Percentiles rank a stretch among this genome's conserved stretches.
phyloP scores from a whole-genome alignment of 2,797 vertebrate species.

The Falco naumanni region DNA sequence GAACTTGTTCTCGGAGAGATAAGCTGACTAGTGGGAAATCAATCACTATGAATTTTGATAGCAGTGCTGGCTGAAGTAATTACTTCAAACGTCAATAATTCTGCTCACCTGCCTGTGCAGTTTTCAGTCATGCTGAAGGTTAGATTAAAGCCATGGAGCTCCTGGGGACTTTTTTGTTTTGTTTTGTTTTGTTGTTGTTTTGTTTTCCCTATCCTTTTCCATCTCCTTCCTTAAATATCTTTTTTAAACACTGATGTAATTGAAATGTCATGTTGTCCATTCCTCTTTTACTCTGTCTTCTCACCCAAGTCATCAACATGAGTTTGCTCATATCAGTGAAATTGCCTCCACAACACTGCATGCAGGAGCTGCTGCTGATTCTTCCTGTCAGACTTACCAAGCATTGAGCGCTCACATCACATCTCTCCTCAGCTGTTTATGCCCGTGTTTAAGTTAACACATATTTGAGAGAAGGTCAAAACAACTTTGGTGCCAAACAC shows the following conservation, averaged over 20 bases:
- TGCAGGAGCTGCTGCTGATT: slow-evolving; percentile 24
- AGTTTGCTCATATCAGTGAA: slow-evolving; percentile 25
- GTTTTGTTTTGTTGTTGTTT: slow-evolving; percentile 2
- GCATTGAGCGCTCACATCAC: background rate
- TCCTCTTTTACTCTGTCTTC: slow-evolving; percentile 26
- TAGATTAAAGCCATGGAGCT: slow-evolving; percentile 35
- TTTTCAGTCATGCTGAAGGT: slow-evolving; percentile 61
- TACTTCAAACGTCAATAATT: slow-evolving; percentile 70
- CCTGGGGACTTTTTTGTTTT: slow-evolving; percentile 3
- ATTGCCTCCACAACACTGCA: background rate
- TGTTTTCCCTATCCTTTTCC: slow-evolving; percentile 6
- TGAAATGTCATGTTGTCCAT: slow-evolving; percentile 17
- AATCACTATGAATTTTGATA: slow-evolving; percentile 75
- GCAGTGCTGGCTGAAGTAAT: slow-evolving; percentile 68
- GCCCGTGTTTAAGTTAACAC: background rate
- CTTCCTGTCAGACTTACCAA: slow-evolving; percentile 26
- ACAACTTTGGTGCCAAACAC: background rate
- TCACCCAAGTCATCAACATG: slow-evolving; percentile 12
- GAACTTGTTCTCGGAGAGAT: slow-evolving; percentile 67
- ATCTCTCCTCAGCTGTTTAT: background rate
- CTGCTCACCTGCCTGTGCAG: slow-evolving; percentile 61
- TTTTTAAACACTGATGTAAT: background rate
- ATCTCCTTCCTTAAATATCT: slow-evolving; percentile 9
- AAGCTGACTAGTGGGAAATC: slow-evolving; percentile 73
- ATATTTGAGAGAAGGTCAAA: slow-evolving; percentile 18